Evolutionary conservation across 2,888 invertebrate species (phyloP).

Genomic region (Pheosia tremula): DNA sequence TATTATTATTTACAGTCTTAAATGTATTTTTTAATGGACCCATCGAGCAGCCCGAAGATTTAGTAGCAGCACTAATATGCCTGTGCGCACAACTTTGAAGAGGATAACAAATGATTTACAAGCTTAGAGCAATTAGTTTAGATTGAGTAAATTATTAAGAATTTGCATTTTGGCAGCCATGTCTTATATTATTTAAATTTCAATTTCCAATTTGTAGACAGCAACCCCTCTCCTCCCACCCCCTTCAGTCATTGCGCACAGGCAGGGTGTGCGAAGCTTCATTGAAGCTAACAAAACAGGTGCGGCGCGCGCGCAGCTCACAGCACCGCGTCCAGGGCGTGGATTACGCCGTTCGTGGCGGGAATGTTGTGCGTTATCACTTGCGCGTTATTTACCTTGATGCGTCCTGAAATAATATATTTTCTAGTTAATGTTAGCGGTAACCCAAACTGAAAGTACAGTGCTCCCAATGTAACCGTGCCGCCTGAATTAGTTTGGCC

Average conservation of each 20-base stretch:
- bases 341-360: slow-evolving; percentile 94
- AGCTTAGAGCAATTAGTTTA: neutral
- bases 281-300: slow-evolving; percentile 73
- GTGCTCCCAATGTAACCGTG: too few species aligned
- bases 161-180: too few species aligned
- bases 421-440: neutral
- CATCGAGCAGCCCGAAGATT: neutral
- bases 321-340: slow-evolving; percentile 88
- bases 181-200: too few species aligned
- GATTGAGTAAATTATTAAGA: too few species aligned
- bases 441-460: neutral
- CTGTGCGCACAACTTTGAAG: neutral
- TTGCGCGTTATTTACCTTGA: slow-evolving; percentile 92
- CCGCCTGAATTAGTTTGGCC: too few species aligned
- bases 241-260: slow-evolving; percentile 10
- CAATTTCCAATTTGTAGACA: too few species aligned
- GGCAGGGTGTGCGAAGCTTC: slow-evolving; percentile 49
- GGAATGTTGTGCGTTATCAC: slow-evolving; percentile 94
- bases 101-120: slow-evolving; percentile 1
- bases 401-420: slow-evolving; percentile 85
- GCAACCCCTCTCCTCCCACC: too few species aligned
- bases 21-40: slow-evolving; percentile 24
- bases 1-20: slow-evolving; percentile 82
- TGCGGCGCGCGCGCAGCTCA: slow-evolving; percentile 36
- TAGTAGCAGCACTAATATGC: neutral